Evolutionary conservation across 2,797 vertebrate genomes (phyloP), one percentile per base, ranked within the genome.

Genomic region (Poecilia velifera): DNA sequence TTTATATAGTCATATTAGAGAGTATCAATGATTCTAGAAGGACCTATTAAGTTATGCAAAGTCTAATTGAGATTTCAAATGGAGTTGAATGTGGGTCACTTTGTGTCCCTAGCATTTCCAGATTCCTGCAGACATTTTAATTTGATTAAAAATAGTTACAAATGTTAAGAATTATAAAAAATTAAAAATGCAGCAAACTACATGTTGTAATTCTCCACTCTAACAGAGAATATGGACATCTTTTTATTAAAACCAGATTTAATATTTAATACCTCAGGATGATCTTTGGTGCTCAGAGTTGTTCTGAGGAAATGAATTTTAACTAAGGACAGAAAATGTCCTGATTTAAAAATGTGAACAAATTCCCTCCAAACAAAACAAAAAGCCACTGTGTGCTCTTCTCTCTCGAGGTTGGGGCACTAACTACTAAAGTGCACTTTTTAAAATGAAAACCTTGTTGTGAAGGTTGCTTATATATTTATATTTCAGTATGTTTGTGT

Each of bases 41-140:
- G 62, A 10, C 14, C 4, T 28, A 18, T 86, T 62, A 28, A 59
- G 59, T 47, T 16, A 5, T 16, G 7, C 20, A 45, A 31, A 43
- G 25, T 22, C 16, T 31, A 68, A 72, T 3, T 47, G 12, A 22
- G 53, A 74, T 73, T 80, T 71, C 80, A 5, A 41, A n/a, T 34
- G 18, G 74, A 80, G 84, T 6, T 41, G 71, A 76, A 86, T 78
- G 57, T 82, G 75, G 76, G 75, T 88, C 77, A 77, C 39, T 49
- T 34, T 28, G n/a, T 39, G 47, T 81, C 36, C 78, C 46, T 72
- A 43, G 14, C 28, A 62, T 36, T 74, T 79, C 78, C 46, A 74
- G 28, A 41, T n/a, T 45, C 7, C 20, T 3, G 4, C 70, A 79
- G n/a, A 18, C 68, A 5, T 64, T 45, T n/a, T 12, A 45, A 10